Evolutionary conservation across 2,797 vertebrate species (phyloP), one percentile per base, ranked within the genome.

Genomic region (Pipistrellus nathusii): DNA sequence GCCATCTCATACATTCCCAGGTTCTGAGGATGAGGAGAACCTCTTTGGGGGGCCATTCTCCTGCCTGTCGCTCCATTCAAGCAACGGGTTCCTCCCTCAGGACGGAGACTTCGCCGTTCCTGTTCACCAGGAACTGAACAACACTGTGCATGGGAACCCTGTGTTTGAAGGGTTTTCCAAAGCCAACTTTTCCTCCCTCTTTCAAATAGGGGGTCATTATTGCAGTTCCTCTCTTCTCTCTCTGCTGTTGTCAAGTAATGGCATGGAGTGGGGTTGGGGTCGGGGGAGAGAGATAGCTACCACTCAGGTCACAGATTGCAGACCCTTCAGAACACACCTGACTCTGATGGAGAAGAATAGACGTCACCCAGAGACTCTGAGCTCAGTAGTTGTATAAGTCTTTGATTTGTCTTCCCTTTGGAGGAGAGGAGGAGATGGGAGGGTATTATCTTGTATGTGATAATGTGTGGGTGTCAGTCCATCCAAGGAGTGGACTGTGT

Each of bases 131-230:
- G 72, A 73, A 18, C 51, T 38, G 44, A 27, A 13, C 14, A 15
- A 9, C 0, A 8, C 53, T 27, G 0, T 2, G 2, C 27, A 14
- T 30, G 5, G 71, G 76, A 1, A 71, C 0, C 48, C 27, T 4
- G 0, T 2, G 30, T 15, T 30, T 17, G 59, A 62, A 62, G 59
- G 38, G 14, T 38, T 55, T 55, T 62, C 13, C 27, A 62, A 62
- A 62, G 59, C 27, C 59, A 62, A 62, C 53, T 77, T 91, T 77
- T 44, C 57, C 53, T 72, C 25, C 9, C 8, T 46, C 81, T 89
- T 85, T 77, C 55, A 66, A 30, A 27, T 6, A 66, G 48, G n/a
- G 69, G 69, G 18, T 25, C 15, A 13, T 32, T 21, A 10, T 38
- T 38, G 5, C 8, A 12, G 27, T 59, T 32, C 15, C 27, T 41